These are phyloP conservation scores for Drosophila pseudotakahashii DNA, from an alignment of 2,888 invertebrate species.

Conservation along the genomic window DNA sequence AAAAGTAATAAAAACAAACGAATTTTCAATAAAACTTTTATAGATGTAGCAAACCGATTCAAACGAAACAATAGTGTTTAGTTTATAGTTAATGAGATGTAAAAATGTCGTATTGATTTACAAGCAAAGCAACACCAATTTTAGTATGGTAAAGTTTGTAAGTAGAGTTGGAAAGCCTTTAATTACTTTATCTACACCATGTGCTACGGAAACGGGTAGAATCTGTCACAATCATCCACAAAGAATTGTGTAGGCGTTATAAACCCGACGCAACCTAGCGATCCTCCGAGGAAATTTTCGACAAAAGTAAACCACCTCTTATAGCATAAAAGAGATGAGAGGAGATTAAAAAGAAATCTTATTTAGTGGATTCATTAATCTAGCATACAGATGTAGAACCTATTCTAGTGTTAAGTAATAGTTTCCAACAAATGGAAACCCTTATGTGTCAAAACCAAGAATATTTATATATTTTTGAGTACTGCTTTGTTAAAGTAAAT, in stretches of 20 bases:
- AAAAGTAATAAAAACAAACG: slow-evolving; percentile 42
- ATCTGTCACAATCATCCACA: slow-evolving; percentile 58
- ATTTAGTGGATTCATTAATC: not conserved
- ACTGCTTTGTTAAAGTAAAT: slow-evolving; percentile 14
- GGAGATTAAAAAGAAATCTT: not conserved
- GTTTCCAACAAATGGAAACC: slow-evolving; percentile 34
- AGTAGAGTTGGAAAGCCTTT: slow-evolving; percentile 66
- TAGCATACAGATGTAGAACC: slow-evolving; percentile 10
- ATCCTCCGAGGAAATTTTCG: slow-evolving; percentile 27
- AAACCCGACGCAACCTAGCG: slow-evolving; percentile 2
- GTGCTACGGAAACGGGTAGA: slow-evolving; percentile 45
- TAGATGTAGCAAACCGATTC: slow-evolving; percentile 47
- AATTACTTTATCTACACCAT: slow-evolving; percentile 81
- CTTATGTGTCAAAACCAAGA: slow-evolving; percentile 66
- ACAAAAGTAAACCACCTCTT: slow-evolving; percentile 24
- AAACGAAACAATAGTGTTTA: slow-evolving; percentile 33
- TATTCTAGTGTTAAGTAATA: slow-evolving; percentile 22
- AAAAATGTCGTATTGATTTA: slow-evolving; percentile 60
- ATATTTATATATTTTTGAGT: slow-evolving; percentile 29
- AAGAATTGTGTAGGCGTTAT: slow-evolving; percentile 54
- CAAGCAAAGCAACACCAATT: slow-evolving; percentile 71
- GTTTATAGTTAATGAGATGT: slow-evolving; percentile 45
- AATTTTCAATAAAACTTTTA: slow-evolving; percentile 64
- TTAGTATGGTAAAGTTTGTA: slow-evolving; percentile 44
- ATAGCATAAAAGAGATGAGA: slow-evolving; percentile 42